Percentiles rank a stretch among this genome's conserved stretches.
Evolutionary conservation across 2,113 vertebrate genomes (phyloP).

Genomic region (Pterocles burchelli): DNA sequence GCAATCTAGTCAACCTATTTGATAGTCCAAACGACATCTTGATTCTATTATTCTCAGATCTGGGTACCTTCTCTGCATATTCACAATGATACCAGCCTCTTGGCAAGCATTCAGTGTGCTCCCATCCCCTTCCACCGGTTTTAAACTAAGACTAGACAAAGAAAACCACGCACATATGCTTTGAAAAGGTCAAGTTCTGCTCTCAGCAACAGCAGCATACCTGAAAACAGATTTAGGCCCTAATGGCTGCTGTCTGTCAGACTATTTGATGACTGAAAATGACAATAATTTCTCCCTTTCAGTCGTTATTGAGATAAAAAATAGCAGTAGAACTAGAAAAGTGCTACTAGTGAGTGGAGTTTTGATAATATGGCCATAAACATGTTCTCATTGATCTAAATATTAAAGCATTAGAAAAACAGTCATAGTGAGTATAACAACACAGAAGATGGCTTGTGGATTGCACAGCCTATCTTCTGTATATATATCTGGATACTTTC

Average conservation of each 20-base stretch:
- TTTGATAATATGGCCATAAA: neutral
- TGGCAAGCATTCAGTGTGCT: neutral
- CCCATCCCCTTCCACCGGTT: neutral
- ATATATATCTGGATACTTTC: neutral
- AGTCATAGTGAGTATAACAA: neutral
- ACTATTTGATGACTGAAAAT: neutral
- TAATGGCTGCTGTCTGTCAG: neutral
- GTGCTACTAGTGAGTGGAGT: neutral
- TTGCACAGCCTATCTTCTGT: neutral
- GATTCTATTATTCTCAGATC: neutral
- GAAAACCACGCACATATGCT: neutral
- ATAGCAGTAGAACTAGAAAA: neutral
- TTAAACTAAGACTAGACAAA: neutral
- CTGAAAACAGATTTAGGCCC: neutral
- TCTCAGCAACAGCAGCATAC: neutral
- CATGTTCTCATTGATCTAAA: neutral
- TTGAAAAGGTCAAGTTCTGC: slow-evolving; percentile 23
- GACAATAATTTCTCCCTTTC: neutral
- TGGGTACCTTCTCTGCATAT: neutral
- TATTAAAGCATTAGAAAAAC: neutral
- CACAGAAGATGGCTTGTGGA: neutral
- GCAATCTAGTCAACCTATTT: neutral
- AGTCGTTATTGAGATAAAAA: neutral
- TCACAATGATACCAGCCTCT: neutral
- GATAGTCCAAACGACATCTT: neutral